These are phyloP conservation scores for Phaetusa simplex DNA, from an alignment of 2,113 vertebrate genomes.

Conservation along the genomic window DNA sequence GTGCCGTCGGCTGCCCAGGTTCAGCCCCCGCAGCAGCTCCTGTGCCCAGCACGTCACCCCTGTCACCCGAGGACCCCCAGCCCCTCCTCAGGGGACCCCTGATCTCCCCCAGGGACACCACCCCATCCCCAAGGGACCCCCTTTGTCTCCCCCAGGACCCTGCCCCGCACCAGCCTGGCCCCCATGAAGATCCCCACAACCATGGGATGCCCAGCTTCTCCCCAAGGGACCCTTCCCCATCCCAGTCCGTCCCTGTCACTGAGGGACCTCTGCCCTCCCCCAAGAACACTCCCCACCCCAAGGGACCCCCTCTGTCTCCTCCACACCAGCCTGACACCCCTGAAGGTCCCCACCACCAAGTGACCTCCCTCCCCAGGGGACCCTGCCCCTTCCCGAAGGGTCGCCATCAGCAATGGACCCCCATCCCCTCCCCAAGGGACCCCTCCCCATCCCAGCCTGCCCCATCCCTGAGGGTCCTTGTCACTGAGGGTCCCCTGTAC, in stretches of 20 bases:
- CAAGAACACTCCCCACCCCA: background rate
- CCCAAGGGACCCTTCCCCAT: background rate
- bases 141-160: background rate
- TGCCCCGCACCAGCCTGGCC: background rate
- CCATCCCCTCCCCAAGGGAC: background rate
- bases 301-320: background rate
- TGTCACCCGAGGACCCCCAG: background rate
- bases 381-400: background rate
- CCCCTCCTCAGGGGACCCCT: too few relatives aligned
- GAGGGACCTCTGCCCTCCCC: too few relatives aligned
- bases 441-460: background rate
- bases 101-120: background rate
- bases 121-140: background rate
- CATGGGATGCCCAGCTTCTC: too few relatives aligned
- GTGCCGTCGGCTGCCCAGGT: slow-evolving; percentile 76
- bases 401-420: background rate
- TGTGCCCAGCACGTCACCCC: background rate
- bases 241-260: background rate
- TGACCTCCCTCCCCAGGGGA: too few relatives aligned
- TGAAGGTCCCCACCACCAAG: background rate
- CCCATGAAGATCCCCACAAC: too few relatives aligned
- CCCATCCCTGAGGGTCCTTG: too few relatives aligned
- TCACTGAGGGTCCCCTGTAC: background rate
- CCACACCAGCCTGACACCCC: too few relatives aligned
- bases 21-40: slow-evolving; percentile 82